Evolutionary conservation across 2,888 invertebrate genomes (phyloP).

Genomic region (Parnassius glacialis): DNA sequence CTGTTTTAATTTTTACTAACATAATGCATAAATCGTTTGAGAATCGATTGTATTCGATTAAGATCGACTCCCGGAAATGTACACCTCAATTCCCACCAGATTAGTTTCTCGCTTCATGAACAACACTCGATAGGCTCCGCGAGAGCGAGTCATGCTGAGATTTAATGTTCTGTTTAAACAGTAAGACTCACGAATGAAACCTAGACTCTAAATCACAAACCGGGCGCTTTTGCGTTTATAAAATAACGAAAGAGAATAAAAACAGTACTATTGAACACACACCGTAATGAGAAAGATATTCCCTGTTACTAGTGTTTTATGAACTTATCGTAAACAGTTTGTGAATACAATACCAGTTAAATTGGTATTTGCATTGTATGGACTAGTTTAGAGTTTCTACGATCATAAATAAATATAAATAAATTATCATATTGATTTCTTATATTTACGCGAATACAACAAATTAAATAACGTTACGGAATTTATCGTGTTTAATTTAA

Average conservation of each 20-base stretch:
- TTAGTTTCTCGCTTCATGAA: slow-evolving; percentile 44
- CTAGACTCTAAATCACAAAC: slow-evolving; percentile 25
- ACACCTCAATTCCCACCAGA: slow-evolving; percentile 51
- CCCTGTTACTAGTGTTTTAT: no score
- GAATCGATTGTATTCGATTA: slow-evolving; percentile 45
- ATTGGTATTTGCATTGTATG: slow-evolving; percentile 63
- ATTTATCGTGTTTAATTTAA: no score
- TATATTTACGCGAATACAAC: no score
- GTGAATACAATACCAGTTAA: slow-evolving; percentile 42
- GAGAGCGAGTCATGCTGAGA: slow-evolving; percentile 56
- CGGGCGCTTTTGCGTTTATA: slow-evolving; percentile 31
- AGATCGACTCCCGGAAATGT: slow-evolving; percentile 62
- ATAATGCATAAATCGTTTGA: slow-evolving; percentile 13
- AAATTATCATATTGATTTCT: slow-evolving; percentile 50
- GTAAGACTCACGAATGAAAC: slow-evolving; percentile 48
- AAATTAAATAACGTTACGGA: no score
- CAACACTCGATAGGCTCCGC: slow-evolving; percentile 48
- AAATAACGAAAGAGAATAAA: slow-evolving; percentile 10
- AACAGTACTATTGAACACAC: no score
- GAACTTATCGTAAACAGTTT: no score
- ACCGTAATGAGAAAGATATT: no score
- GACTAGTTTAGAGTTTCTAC: slow-evolving; percentile 45
- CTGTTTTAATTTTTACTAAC: no score
- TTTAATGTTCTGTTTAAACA: slow-evolving; percentile 57
- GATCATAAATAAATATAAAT: slow-evolving; percentile 57